A percentile compares a stretch with the other conserved stretches of the same genome.
phyloP scores from a whole-genome alignment of 1,140 invertebrate species.

The Drosophila funebris region DNA sequence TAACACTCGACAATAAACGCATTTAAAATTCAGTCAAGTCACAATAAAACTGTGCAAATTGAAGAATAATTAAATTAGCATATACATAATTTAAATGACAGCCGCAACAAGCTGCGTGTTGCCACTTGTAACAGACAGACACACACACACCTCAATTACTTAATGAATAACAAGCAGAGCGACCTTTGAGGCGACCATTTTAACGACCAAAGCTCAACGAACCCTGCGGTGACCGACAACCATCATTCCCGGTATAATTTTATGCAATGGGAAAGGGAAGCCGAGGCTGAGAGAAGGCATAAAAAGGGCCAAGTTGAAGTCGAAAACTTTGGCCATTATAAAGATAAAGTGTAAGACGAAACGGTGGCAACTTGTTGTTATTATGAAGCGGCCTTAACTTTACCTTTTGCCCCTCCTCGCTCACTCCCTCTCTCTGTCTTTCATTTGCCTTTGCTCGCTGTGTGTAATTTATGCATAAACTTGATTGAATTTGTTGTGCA shows the following conservation, averaged over 20 bases:
- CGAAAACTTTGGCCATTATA: conserved; percentile 74
- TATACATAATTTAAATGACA: conserved; percentile 71
- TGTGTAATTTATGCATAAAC: conserved; percentile 71
- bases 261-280: not conserved
- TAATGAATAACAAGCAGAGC: conserved; percentile 65
- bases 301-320: conserved; percentile 43
- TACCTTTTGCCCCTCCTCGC: conserved; percentile 28
- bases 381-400: conserved; percentile 11
- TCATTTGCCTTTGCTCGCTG: not conserved
- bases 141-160: conserved; percentile 64
- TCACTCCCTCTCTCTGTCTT: not conserved
- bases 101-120: conserved; percentile 31
- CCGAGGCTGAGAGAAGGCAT: conserved; percentile 25
- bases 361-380: conserved; percentile 34
- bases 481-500: conserved; percentile 68
- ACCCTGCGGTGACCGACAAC: conserved; percentile 33
- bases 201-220: conserved; percentile 43
- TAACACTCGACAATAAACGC: not conserved
- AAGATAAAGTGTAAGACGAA: conserved; percentile 62
- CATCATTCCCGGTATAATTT: conserved; percentile 18
- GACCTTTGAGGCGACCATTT: conserved; percentile 42
- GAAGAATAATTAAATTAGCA: conserved; percentile 76
- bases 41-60: conserved; percentile 65
- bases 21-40: conserved; percentile 30
- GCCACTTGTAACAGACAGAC: conserved; percentile 18